A percentile compares a stretch with the other conserved stretches of the same genome.
phyloP scores from a whole-genome alignment of 2,888 invertebrate genomes.

The Kryphioiulus occultus region DNA sequence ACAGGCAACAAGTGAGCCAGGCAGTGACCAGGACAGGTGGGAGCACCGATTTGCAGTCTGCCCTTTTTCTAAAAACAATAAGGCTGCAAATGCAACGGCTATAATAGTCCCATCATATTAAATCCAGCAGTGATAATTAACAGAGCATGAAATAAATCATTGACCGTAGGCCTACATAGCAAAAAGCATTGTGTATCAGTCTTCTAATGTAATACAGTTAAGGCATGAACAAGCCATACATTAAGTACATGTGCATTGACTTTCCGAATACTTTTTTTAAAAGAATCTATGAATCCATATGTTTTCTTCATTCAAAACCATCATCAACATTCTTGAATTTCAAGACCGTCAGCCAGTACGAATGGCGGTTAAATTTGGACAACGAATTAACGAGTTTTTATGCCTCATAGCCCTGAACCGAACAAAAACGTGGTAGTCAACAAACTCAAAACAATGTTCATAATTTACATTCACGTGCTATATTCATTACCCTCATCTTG shows the following conservation, averaged over 20 bases:
- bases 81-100: too few species aligned
- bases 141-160: background rate
- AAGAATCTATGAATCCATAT: background rate
- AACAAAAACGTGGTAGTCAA: background rate
- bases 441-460: background rate
- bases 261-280: background rate
- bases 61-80: too few species aligned
- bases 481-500: background rate
- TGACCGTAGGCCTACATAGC: background rate
- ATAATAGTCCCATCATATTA: too few species aligned
- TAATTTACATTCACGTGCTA: slow-evolving; percentile 8
- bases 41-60: too few species aligned
- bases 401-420: background rate
- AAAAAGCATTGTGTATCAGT: background rate
- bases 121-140: background rate
- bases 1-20: too few species aligned
- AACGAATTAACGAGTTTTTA: slow-evolving; percentile 27
- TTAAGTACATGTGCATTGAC: background rate
- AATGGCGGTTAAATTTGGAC: background rate
- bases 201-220: background rate
- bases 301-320: background rate
- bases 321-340: background rate
- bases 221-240: background rate
- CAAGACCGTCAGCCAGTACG: background rate
- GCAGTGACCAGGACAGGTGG: too few species aligned